These are phyloP conservation scores for Oscarella lobularis DNA, from an alignment of 37 sponge, comb jelly and placozoan genomes.

Conservation along the genomic window DNA sequence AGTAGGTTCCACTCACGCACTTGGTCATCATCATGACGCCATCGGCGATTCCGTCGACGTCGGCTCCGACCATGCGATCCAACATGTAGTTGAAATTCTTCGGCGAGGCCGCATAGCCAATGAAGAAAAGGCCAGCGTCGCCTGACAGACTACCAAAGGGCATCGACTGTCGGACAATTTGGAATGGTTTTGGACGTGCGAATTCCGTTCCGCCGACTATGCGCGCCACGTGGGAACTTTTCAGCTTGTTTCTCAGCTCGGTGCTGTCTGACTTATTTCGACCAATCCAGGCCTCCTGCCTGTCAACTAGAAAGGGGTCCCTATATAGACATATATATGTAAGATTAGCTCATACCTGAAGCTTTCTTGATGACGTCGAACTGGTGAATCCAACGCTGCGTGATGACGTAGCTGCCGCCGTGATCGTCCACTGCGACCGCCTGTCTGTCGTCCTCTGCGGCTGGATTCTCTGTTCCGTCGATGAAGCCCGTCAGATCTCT, in stretches of 20 bases:
- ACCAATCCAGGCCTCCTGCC: slow-evolving; percentile 34
- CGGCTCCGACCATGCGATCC: slow-evolving; percentile 40
- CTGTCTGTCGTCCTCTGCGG: slow-evolving; percentile 30
- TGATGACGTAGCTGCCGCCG: slow-evolving; percentile 46
- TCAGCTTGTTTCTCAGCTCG: slow-evolving; percentile 17
- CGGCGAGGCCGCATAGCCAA: slow-evolving; percentile 46
- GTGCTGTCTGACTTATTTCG: slow-evolving; percentile 24
- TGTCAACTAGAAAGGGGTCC: slow-evolving; percentile 3
- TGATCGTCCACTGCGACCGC: slow-evolving; percentile 22
- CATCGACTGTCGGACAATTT: slow-evolving; percentile 41
- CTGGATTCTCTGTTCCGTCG: slow-evolving; percentile 56
- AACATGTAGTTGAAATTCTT: slow-evolving; percentile 34
- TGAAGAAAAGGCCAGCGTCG: slow-evolving; percentile 47
- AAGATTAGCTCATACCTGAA: slow-evolving; percentile 10
- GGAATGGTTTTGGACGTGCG: slow-evolving; percentile 24
- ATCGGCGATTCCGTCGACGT: slow-evolving; percentile 23
- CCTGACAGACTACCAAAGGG: slow-evolving; percentile 34
- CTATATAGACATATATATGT: neutral
- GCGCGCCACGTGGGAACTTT: slow-evolving; percentile 37
- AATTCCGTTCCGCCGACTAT: slow-evolving; percentile 20
- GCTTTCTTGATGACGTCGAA: slow-evolving; percentile 19
- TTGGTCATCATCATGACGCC: slow-evolving; percentile 37
- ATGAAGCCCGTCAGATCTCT: slow-evolving; percentile 42
- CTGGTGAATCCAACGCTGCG: slow-evolving; percentile 43
- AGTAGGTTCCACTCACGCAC: slow-evolving; percentile 40